A percentile compares a stretch with the other conserved stretches of the same genome.
These are phyloP conservation scores for Hozukius guyotensis DNA, from an alignment of 2,797 vertebrate genomes.

Conservation along the genomic window DNA sequence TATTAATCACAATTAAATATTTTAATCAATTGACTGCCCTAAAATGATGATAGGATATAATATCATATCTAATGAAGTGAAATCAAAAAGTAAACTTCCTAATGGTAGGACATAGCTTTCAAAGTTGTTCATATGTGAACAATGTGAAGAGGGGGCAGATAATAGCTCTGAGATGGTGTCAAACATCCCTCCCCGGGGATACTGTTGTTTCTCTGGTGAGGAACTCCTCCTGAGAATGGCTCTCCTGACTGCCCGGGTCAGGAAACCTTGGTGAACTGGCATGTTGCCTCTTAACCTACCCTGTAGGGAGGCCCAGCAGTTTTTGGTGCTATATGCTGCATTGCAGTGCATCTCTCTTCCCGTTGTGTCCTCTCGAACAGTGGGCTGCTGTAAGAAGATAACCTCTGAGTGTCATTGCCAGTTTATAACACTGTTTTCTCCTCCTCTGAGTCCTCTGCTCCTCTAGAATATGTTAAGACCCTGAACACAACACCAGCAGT, in stretches of 20 bases:
- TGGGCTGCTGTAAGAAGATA: slow-evolving; percentile 53
- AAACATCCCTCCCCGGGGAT: slow-evolving; percentile 1
- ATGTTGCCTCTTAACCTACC: slow-evolving; percentile 36
- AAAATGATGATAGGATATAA: not conserved
- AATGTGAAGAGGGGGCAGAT: slow-evolving; percentile 1
- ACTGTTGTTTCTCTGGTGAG: slow-evolving; percentile 23
- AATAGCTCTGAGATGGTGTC: slow-evolving; percentile 20
- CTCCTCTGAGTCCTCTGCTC: slow-evolving; percentile 26
- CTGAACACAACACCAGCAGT: slow-evolving; percentile 5
- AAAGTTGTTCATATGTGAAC: not conserved
- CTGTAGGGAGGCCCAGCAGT: slow-evolving; percentile 36
- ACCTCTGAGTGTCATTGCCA: slow-evolving; percentile 53
- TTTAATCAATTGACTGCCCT: too few species aligned
- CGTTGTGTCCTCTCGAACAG: slow-evolving; percentile 45
- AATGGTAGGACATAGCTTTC: not conserved
- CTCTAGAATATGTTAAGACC: slow-evolving; percentile 32
- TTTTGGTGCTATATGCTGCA: slow-evolving; percentile 49
- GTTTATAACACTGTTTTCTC: slow-evolving; percentile 37
- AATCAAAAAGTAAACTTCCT: not conserved
- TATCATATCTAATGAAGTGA: not conserved
- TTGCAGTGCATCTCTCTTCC: slow-evolving; percentile 58
- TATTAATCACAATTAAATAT: rapidly evolving
- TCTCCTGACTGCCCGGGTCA: slow-evolving; percentile 21
- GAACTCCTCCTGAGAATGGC: slow-evolving; percentile 11
- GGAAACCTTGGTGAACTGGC: slow-evolving; percentile 46